These are phyloP conservation scores for Pterophyllum scalare DNA, from an alignment of 2,113 vertebrate species.

Conservation along the genomic window DNA sequence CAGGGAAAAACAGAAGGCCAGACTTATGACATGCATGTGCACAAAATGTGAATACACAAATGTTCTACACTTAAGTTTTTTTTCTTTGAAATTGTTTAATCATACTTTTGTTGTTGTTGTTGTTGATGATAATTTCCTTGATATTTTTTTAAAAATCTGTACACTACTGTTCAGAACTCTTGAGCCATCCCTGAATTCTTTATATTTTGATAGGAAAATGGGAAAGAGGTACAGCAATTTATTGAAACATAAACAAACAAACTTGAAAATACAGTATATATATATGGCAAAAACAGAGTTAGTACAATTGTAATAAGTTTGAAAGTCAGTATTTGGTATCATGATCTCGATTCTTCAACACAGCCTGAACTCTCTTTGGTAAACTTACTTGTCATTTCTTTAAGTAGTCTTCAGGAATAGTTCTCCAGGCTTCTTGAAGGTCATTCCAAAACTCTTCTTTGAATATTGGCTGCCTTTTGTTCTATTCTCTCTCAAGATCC, in stretches of 20 bases:
- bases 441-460: neutral
- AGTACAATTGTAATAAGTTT: neutral
- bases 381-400: neutral
- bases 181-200: no score
- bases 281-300: neutral
- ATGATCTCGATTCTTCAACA: neutral
- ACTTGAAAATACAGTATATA: neutral
- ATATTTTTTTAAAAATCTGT: no score
- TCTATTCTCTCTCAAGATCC: neutral
- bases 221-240: neutral
- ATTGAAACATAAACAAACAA: neutral
- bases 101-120: no score
- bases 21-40: no score
- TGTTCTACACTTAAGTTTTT: no score
- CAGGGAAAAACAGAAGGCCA: neutral
- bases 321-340: neutral
- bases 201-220: neutral
- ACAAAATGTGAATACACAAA: no score
- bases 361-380: neutral
- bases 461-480: neutral
- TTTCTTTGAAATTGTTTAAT: no score
- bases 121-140: no score
- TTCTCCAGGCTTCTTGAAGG: neutral
- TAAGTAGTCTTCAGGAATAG: neutral
- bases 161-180: no score